These are phyloP conservation scores for Corapipo altera DNA, from an alignment of 2,113 vertebrate species.

Conservation along the genomic window DNA sequence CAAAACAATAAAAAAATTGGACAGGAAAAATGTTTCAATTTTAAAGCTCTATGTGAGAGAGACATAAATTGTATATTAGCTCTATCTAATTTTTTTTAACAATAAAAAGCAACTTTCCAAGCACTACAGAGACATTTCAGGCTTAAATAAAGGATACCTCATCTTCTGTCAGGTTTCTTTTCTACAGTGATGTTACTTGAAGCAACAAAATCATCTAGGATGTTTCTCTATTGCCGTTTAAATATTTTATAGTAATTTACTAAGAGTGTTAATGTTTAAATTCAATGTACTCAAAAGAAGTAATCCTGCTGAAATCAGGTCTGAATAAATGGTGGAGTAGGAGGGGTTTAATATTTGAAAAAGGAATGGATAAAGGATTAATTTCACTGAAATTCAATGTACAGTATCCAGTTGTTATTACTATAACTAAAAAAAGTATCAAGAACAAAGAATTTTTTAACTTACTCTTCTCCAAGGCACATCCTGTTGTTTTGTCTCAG, in stretches of 20 bases:
- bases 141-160: not conserved
- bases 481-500: constrained; percentile 90
- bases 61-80: not conserved
- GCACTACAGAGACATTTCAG: not conserved
- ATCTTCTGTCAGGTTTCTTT: not conserved
- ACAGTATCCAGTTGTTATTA: not conserved
- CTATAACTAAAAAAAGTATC: not conserved
- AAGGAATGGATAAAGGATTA: not conserved
- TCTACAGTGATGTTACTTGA: not conserved
- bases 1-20: not conserved
- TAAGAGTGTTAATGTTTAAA: not conserved
- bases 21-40: not conserved
- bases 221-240: not conserved
- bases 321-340: not conserved
- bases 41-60: not conserved
- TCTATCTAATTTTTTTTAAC: not conserved
- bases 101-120: not conserved
- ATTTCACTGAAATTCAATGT: not conserved
- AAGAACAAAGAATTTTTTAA: not conserved
- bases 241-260: not conserved
- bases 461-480: constrained; percentile 88
- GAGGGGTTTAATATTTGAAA: not conserved
- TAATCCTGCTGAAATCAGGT: not conserved
- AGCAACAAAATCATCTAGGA: not conserved
- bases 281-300: not conserved